Evolutionary conservation across 2,113 vertebrate species (phyloP).

Genomic region (Albula goreensis): DNA sequence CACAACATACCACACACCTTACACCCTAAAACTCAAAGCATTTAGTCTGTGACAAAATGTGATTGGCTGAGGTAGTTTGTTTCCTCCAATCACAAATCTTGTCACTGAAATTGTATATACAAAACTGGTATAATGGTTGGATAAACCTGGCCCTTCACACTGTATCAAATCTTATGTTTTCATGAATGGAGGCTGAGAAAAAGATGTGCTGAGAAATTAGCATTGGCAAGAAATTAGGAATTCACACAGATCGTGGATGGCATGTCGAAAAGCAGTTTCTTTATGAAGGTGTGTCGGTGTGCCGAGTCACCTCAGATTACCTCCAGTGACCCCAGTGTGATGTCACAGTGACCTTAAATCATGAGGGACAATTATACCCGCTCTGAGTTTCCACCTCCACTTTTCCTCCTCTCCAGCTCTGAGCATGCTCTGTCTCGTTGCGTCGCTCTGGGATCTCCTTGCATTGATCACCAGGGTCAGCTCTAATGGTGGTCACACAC

Average conservation of each 20-base stretch:
- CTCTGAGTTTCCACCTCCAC: not conserved
- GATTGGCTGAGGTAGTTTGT: too few relatives aligned
- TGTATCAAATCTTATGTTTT: not conserved
- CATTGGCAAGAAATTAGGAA: not conserved
- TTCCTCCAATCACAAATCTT: too few relatives aligned
- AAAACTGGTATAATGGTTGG: too few relatives aligned
- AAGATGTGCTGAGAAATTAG: not conserved
- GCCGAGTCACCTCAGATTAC: not conserved
- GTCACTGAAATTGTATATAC: too few relatives aligned
- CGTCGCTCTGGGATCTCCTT: not conserved
- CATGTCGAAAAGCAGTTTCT: not conserved
- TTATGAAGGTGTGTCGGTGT: not conserved
- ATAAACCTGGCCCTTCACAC: not conserved
- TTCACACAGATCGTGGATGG: not conserved
- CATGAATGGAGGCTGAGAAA: not conserved
- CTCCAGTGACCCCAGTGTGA: not conserved
- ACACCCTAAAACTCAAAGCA: not conserved
- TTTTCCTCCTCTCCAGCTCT: not conserved
- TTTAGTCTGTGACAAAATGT: too few relatives aligned
- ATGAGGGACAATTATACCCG: not conserved
- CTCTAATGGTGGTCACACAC: not conserved
- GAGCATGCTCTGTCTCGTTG: not conserved
- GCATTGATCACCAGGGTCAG: not conserved
- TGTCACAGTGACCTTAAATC: not conserved
- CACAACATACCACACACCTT: not conserved